A percentile compares a stretch with the other conserved stretches of the same genome.
Evolutionary conservation across 2,888 invertebrate genomes (phyloP).

Genomic region (Eupithecia dodoneata): DNA sequence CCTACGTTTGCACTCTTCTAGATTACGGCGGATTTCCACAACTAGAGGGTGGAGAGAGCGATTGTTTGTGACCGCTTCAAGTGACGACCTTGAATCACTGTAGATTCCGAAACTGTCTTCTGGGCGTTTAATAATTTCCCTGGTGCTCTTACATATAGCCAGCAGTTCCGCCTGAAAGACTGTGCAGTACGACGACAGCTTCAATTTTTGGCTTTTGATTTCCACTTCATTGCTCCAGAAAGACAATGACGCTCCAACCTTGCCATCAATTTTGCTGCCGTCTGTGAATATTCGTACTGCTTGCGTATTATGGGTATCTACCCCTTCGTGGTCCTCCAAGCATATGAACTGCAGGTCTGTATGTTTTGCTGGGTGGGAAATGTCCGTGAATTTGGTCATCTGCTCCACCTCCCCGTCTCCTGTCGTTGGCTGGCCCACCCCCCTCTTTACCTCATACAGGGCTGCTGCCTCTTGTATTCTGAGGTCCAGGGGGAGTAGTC

Average conservation of each 20-base stretch:
- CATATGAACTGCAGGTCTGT: constrained; percentile 7
- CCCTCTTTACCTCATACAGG: constrained; percentile 4
- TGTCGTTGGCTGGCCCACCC: neutral
- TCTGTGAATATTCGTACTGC: constrained; percentile 24
- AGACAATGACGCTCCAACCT: constrained; percentile 24
- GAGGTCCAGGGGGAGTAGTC: constrained; percentile 22
- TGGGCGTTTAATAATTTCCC: neutral
- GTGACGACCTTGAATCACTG: constrained; percentile 22
- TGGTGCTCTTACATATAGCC: constrained; percentile 4
- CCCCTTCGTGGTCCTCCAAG: constrained; percentile 16
- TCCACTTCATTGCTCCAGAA: neutral
- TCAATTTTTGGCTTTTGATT: constrained; percentile 9
- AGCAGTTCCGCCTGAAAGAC: constrained; percentile 25
- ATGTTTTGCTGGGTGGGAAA: constrained; percentile 22
- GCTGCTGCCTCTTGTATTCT: constrained; percentile 18
- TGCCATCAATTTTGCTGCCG: constrained; percentile 26
- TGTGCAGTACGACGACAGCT: constrained; percentile 19
- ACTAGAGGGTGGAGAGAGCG: constrained; percentile 18
- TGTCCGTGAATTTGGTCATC: neutral
- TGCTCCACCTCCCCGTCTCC: constrained; percentile 13
- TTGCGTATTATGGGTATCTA: neutral
- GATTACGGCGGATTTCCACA: neutral
- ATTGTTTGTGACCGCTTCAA: neutral
- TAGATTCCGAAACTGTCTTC: constrained; percentile 6
- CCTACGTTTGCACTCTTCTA: neutral